phyloP scores from a whole-genome alignment of 2,797 vertebrate genomes.

The Lagocephalus sceleratus region DNA sequence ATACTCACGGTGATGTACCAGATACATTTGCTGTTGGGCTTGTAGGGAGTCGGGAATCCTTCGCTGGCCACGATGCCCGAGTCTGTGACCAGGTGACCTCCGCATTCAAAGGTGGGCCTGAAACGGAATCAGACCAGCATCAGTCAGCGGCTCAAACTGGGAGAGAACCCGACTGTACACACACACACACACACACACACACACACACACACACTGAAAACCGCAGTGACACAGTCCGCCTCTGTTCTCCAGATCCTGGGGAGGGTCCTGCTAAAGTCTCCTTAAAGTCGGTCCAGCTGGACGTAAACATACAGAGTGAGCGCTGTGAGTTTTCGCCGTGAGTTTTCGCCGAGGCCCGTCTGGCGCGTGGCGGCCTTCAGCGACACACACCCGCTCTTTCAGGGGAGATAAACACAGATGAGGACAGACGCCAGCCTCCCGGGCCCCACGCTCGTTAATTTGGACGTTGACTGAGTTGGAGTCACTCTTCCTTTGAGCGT shows the following conservation, averaged over 20 bases:
- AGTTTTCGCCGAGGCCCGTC: background rate
- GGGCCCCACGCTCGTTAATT: slow-evolving; percentile 22
- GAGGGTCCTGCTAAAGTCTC: slow-evolving; percentile 37
- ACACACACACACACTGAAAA: slow-evolving; percentile 13
- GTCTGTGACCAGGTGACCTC: slow-evolving; percentile 82
- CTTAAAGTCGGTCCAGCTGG: slow-evolving; percentile 22
- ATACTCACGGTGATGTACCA: slow-evolving; percentile 89
- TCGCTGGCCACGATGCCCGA: slow-evolving; percentile 88
- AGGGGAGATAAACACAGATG: slow-evolving; percentile 53
- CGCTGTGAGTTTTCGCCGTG: slow-evolving; percentile 2
- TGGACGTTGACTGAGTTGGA: slow-evolving; percentile 1
- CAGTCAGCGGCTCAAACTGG: background rate
- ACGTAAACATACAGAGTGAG: slow-evolving; percentile 17
- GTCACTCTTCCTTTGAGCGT: background rate
- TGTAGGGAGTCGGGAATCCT: slow-evolving; percentile 85
- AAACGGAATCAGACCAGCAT: slow-evolving; percentile 7
- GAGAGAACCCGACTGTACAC: background rate
- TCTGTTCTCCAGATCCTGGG: slow-evolving; percentile 53
- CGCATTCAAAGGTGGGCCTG: slow-evolving; percentile 86
- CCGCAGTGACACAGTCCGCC: slow-evolving; percentile 53
- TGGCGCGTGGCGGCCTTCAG: slow-evolving; percentile 29
- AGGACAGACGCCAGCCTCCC: slow-evolving; percentile 20
- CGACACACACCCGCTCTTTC: slow-evolving; percentile 33
- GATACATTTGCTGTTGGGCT: slow-evolving; percentile 82
- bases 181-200: background rate